Evolutionary conservation across 2,797 vertebrate genomes (phyloP).

Genomic region (Calcarius lapponicus): DNA sequence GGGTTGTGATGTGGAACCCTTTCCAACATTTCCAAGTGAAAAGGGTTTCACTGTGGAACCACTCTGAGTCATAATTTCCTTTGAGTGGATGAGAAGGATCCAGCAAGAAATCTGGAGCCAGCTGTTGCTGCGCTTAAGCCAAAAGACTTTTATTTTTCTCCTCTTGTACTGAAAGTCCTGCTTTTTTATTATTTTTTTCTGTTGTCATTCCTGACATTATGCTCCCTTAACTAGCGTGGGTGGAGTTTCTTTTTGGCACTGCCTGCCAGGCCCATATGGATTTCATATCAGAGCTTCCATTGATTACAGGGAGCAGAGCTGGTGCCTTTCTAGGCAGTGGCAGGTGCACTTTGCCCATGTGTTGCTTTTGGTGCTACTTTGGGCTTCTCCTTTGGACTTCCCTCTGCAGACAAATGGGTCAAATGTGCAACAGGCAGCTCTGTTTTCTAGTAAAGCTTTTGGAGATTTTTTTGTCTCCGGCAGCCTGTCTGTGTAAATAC

Average conservation of each 20-base stretch:
- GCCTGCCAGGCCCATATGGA: fast-evolving
- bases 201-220: not conserved
- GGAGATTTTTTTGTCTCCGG: not conserved
- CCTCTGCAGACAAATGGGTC: not conserved
- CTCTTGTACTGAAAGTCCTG: not conserved
- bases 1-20: not conserved
- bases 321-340: not conserved
- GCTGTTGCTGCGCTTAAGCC: not conserved
- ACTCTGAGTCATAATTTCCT: slow-evolving; percentile 1
- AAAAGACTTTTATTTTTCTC: not conserved
- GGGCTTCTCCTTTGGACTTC: not conserved
- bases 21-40: not conserved
- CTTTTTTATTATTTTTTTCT: not conserved
- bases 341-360: not conserved
- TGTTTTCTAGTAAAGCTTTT: not conserved
- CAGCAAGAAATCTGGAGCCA: not conserved
- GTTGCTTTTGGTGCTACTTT: not conserved
- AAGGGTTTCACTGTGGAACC: not conserved
- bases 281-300: not conserved
- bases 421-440: not conserved
- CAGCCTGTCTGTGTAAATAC: not conserved
- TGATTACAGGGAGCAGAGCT: not conserved
- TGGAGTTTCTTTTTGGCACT: not conserved
- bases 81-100: not conserved
- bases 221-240: not conserved